phyloP scores from a whole-genome alignment of 2,113 vertebrate genomes.

The Brachionichthys hirsutus region DNA sequence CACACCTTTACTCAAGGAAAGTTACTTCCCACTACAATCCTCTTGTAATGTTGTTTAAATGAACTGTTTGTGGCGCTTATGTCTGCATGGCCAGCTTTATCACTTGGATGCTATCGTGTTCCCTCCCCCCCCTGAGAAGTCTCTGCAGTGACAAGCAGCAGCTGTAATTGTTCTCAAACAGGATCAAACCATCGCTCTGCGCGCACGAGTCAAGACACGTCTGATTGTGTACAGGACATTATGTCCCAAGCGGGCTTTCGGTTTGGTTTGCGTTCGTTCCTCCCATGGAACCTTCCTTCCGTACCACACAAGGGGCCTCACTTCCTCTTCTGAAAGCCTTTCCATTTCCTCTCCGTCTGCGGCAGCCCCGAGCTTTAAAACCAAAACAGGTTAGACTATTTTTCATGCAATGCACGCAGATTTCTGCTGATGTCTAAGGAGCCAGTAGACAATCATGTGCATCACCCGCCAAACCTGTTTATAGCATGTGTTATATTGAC shows the following conservation, averaged over 20 bases:
- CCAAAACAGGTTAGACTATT: constrained; percentile 19
- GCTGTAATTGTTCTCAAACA: constrained; percentile 4
- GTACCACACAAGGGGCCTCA: constrained; percentile 57
- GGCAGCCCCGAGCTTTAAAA: constrained; percentile 26
- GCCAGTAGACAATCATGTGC: not conserved
- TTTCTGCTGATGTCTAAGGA: constrained; percentile 4
- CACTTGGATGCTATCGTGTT: not conserved
- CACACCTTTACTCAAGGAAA: not conserved
- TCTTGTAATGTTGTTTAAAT: not conserved
- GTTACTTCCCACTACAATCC: too few relatives aligned
- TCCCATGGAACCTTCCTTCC: constrained; percentile 60
- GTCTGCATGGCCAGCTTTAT: constrained; percentile 8
- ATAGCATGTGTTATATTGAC: not conserved
- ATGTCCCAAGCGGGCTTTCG: constrained; percentile 43
- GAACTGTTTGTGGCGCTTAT: not conserved
- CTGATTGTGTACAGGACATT: constrained; percentile 40
- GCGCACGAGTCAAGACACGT: not conserved
- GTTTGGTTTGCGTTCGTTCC: constrained; percentile 49
- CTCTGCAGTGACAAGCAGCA: not conserved
- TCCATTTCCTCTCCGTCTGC: constrained; percentile 70
- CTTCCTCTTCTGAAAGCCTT: constrained; percentile 66
- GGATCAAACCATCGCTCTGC: not conserved
- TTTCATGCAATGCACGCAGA: constrained; percentile 11
- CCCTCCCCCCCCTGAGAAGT: not conserved
- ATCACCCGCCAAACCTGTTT: not conserved